Conservation (phyloP, 92 coral and sea anemone genomes). For the Meandrina meandrites region DNA sequence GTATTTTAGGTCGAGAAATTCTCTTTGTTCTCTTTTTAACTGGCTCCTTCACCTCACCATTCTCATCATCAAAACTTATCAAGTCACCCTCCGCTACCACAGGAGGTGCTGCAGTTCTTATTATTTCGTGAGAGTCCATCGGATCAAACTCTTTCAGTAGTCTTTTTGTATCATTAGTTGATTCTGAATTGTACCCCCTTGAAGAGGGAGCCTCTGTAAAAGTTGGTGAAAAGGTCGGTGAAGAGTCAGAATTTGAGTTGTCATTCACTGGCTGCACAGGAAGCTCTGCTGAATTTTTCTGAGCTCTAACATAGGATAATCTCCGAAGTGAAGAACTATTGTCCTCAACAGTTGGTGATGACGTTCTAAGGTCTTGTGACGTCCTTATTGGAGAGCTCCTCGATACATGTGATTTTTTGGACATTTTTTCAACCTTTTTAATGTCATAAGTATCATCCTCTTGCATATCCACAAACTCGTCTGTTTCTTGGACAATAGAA, state of each 20-base stretch:
- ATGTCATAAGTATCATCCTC: constrained; percentile 36
- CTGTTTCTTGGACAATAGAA: constrained; percentile 79
- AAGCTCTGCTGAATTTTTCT: constrained; percentile 68
- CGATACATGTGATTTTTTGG: constrained; percentile 9
- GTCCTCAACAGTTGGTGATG: constrained; percentile 49
- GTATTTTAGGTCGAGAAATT: constrained; percentile 89
- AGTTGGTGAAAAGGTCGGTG: background rate
- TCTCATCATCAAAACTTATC: constrained; percentile 72
- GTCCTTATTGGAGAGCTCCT: constrained; percentile 29
- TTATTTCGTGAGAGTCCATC: constrained; percentile 31
- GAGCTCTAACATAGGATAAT: constrained; percentile 92
- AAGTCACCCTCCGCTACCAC: constrained; percentile 59
- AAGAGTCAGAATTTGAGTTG: constrained; percentile 33
- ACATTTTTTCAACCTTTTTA: constrained; percentile 19
- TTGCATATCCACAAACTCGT: constrained; percentile 51
- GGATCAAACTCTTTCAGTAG: constrained; percentile 44
- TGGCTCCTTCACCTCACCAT: constrained; percentile 45
- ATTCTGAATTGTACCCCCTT: background rate
- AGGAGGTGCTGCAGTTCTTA: constrained; percentile 15
- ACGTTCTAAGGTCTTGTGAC: constrained; percentile 35
- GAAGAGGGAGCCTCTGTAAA: constrained; percentile 12
- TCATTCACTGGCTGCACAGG: constrained; percentile 30
- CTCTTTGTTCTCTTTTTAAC: constrained; percentile 72
- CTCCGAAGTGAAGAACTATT: constrained; percentile 70
- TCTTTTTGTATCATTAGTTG: constrained; percentile 16